Percentiles rank a stretch among this genome's conserved stretches.
These are phyloP conservation scores for Hypanus sabinus DNA, from an alignment of 2,113 vertebrate species.

Conservation along the genomic window DNA sequence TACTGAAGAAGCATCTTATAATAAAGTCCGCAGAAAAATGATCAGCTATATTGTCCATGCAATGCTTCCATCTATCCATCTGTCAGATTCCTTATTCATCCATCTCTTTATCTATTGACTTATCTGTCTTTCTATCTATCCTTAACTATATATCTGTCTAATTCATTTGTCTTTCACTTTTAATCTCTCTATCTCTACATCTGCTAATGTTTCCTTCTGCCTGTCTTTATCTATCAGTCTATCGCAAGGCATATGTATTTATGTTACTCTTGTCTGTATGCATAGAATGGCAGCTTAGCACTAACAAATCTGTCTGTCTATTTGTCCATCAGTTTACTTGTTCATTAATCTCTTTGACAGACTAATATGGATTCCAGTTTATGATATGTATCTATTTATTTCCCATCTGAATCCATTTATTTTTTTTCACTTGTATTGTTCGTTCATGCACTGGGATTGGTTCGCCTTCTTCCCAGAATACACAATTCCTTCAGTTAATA, in stretches of 20 bases:
- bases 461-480: neutral
- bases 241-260: too few relatives aligned
- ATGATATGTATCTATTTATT: neutral
- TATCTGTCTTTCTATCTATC: neutral
- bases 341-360: neutral
- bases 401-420: neutral
- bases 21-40: neutral
- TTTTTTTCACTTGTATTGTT: neutral
- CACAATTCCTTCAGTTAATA: neutral
- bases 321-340: neutral
- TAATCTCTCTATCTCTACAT: neutral
- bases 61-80: neutral
- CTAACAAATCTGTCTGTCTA: neutral
- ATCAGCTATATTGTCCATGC: neutral
- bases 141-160: neutral
- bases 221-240: neutral
- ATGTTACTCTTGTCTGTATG: too few relatives aligned
- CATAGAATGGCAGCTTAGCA: too few relatives aligned
- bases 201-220: neutral
- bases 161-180: constrained; percentile 9
- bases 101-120: neutral
- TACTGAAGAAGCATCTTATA: neutral
- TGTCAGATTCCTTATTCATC: neutral
- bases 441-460: neutral
- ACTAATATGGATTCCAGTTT: neutral